Percentiles rank a stretch among this genome's conserved stretches.
phyloP scores from a whole-genome alignment of 2,113 vertebrate species.

The Leucopsar rothschildi region DNA sequence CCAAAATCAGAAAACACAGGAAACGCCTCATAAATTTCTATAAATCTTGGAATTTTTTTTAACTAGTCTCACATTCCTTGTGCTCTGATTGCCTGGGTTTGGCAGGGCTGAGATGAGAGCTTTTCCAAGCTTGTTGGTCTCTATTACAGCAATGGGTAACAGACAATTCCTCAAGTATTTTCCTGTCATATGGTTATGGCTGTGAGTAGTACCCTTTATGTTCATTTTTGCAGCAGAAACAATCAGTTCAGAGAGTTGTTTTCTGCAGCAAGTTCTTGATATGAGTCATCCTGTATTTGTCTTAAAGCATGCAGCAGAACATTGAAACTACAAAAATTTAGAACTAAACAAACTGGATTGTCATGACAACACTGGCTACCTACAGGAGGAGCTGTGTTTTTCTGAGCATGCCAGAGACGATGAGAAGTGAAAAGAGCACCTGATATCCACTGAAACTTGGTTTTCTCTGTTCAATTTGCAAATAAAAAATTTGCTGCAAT shows the following conservation, averaged over 20 bases:
- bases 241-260: neutral
- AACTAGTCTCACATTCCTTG: neutral
- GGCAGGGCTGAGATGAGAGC: neutral
- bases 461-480: neutral
- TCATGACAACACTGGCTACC: slow-evolving; percentile 24
- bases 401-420: neutral
- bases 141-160: neutral
- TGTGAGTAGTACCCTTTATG: neutral
- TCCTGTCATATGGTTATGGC: neutral
- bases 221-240: neutral
- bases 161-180: neutral
- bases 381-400: neutral
- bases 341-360: slow-evolving; percentile 25
- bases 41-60: neutral
- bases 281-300: neutral
- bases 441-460: neutral
- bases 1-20: neutral
- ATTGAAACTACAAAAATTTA: neutral
- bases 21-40: neutral
- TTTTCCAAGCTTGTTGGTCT: neutral
- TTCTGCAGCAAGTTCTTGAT: neutral
- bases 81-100: neutral
- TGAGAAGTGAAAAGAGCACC: neutral
- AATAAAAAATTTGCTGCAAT: neutral
- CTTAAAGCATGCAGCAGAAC: neutral